Evolutionary conservation across 2,113 vertebrate genomes (phyloP).

Genomic region (Oncorhynchus nerka): DNA sequence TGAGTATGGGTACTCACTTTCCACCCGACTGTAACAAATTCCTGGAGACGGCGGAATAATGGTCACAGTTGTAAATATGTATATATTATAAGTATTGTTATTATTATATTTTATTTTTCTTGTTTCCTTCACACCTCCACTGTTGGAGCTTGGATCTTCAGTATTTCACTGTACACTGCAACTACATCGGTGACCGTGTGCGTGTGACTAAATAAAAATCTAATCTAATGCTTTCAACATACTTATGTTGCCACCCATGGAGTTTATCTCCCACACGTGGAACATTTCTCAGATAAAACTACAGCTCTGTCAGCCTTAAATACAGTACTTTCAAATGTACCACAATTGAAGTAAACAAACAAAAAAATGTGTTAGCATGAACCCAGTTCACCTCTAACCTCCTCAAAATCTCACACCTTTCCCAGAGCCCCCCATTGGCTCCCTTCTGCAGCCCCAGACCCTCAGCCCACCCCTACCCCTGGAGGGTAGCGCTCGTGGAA

Average conservation of each 20-base stretch:
- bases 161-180: too few relatives aligned
- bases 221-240: too few relatives aligned
- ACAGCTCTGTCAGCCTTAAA: not conserved
- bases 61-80: too few relatives aligned
- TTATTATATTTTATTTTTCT: too few relatives aligned
- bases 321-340: not conserved
- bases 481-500: constrained; percentile 1
- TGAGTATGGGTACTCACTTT: too few relatives aligned
- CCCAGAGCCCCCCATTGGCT: not conserved
- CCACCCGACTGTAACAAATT: too few relatives aligned
- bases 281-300: not conserved
- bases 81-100: too few relatives aligned
- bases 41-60: too few relatives aligned
- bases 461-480: not conserved
- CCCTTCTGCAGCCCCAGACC: not conserved
- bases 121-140: too few relatives aligned
- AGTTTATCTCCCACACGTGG: not conserved
- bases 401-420: constrained; percentile 6
- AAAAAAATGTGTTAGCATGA: not conserved
- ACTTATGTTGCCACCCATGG: not conserved
- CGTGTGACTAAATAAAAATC: too few relatives aligned
- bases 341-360: not conserved
- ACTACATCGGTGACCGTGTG: too few relatives aligned
- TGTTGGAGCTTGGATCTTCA: too few relatives aligned
- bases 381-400: not conserved